Evolutionary conservation across 2,113 vertebrate species (phyloP).

Genomic region (Benitochromis conjunctus): DNA sequence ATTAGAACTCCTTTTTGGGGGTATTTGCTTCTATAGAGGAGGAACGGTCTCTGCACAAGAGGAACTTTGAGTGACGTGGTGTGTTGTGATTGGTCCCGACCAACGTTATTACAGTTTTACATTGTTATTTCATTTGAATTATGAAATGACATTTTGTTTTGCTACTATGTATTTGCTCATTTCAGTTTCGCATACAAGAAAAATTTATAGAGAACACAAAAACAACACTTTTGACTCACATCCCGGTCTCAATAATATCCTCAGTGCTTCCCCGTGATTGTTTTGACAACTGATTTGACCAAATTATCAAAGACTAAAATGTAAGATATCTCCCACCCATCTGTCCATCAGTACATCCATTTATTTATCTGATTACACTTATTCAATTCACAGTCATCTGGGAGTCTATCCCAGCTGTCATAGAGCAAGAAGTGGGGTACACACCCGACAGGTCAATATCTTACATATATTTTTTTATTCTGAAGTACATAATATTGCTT

Average conservation of each 20-base stretch:
- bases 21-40: background rate
- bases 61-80: background rate
- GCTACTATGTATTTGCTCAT: background rate
- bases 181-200: background rate
- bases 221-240: background rate
- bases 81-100: background rate
- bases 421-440: background rate
- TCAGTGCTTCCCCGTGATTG: background rate
- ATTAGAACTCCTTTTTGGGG: background rate
- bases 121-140: background rate
- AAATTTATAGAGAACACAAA: background rate
- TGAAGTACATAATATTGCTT: background rate
- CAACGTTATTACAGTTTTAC: background rate
- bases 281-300: background rate
- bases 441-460: background rate
- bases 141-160: background rate
- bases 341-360: background rate
- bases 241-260: background rate
- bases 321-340: background rate
- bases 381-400: background rate
- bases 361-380: background rate
- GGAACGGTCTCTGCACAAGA: background rate
- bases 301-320: background rate
- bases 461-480: background rate
- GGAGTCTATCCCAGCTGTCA: background rate